Evolutionary conservation across 2,888 invertebrate genomes (phyloP).

Genomic region (Drosophila macrospina): DNA sequence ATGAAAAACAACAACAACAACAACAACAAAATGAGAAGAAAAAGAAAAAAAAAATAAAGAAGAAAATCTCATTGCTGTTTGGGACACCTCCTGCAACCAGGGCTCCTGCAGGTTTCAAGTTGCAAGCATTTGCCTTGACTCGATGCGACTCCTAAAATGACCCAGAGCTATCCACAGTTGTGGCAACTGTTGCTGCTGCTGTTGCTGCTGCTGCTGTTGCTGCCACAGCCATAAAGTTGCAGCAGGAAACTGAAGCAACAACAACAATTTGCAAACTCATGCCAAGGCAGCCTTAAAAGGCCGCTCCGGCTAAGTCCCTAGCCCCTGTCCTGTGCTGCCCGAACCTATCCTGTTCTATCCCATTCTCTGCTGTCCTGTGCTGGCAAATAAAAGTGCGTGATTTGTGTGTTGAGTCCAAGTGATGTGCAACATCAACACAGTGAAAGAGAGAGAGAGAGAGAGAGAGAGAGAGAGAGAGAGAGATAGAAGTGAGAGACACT

Average conservation of each 20-base stretch:
- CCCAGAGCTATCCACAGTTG: constrained; percentile 73
- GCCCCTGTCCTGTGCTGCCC: background rate
- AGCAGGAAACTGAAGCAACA: constrained; percentile 68
- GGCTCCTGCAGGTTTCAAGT: constrained; percentile 73
- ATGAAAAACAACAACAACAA: constrained; percentile 38
- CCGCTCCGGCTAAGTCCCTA: constrained; percentile 30
- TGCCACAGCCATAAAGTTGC: constrained; percentile 72
- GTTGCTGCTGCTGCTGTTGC: constrained; percentile 29
- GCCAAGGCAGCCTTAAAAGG: constrained; percentile 75
- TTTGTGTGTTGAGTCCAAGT: constrained; percentile 64
- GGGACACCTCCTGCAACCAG: constrained; percentile 72
- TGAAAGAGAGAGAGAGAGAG: constrained; percentile 20
- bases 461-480: constrained; percentile 10
- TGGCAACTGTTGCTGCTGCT: constrained; percentile 19
- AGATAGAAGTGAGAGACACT: constrained; percentile 40
- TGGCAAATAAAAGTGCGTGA: constrained; percentile 74
- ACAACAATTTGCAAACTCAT: constrained; percentile 79
- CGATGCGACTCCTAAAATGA: constrained; percentile 74
- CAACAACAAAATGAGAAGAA: constrained; percentile 28
- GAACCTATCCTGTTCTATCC: too few relatives aligned
- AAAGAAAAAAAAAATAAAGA: constrained; percentile 14
- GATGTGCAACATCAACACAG: constrained; percentile 65
- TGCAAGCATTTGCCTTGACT: constrained; percentile 73
- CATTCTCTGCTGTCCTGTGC: background rate
- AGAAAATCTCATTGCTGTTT: constrained; percentile 59